A percentile compares a stretch with the other conserved stretches of the same genome.
phyloP scores from a whole-genome alignment of 1,140 invertebrate species.

The Plodia interpunctella region DNA sequence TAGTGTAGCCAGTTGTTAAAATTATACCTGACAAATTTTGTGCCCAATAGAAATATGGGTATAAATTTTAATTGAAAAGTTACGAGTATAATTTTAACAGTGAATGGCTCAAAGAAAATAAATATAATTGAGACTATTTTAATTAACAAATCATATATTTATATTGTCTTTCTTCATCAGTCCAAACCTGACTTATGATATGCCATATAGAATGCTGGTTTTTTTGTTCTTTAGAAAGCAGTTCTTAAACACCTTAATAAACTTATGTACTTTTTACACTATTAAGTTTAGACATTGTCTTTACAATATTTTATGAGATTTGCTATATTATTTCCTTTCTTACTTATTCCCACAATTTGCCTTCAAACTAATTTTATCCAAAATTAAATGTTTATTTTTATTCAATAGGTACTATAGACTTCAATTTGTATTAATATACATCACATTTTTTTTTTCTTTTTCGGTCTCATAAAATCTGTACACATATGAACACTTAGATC shows the following conservation, averaged over 20 bases:
- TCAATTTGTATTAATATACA: conserved; percentile 37
- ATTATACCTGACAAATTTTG: conserved; percentile 12
- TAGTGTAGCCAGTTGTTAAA: conserved; percentile 5
- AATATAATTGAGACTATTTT: conserved; percentile 14
- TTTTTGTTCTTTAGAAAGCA: conserved; percentile 14
- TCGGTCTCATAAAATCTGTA: conserved; percentile 63
- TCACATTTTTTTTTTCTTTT: conserved; percentile 40
- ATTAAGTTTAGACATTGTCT: conserved; percentile 29
- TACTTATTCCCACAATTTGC: conserved; percentile 18
- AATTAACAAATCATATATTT: conserved; percentile 26
- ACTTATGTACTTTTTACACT: conserved; percentile 15
- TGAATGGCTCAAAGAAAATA: background rate
- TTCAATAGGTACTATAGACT: conserved; percentile 27
- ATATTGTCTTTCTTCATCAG: conserved; percentile 60
- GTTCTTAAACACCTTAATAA: conserved; percentile 12
- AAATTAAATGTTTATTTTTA: background rate
- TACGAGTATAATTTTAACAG: background rate
- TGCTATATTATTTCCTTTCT: conserved; percentile 23
- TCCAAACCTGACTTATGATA: conserved; percentile 36
- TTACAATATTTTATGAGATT: conserved; percentile 31
- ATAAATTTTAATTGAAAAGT: background rate
- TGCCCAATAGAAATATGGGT: conserved; percentile 9
- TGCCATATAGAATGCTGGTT: conserved; percentile 22
- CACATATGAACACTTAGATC: conserved; percentile 71
- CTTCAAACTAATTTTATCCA: conserved; percentile 18